phyloP scores from a whole-genome alignment of 2,113 vertebrate genomes.

The Arenaria interpres region DNA sequence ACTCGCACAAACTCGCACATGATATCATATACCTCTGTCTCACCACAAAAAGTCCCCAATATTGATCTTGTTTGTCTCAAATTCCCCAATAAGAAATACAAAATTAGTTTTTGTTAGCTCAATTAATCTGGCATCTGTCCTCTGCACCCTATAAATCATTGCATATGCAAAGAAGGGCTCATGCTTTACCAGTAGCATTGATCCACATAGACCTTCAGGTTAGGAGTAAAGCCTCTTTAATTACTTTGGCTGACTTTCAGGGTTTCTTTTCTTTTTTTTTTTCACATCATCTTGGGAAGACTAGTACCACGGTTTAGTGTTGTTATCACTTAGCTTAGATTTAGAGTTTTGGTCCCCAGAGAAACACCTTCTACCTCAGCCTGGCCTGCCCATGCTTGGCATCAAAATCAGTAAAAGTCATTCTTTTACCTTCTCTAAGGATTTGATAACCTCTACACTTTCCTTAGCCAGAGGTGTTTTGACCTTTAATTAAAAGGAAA shows the following conservation, averaged over 20 bases:
- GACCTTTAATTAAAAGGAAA: conserved; percentile 88
- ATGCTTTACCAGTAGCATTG: conserved; percentile 18
- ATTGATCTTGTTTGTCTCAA: not conserved
- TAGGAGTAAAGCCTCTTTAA: conserved; percentile 67
- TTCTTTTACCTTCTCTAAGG: conserved; percentile 56
- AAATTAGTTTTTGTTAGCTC: conserved; percentile 7
- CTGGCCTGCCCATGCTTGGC: not conserved
- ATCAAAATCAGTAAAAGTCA: conserved; percentile 57
- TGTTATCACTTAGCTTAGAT: conserved; percentile 77
- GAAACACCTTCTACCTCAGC: not conserved
- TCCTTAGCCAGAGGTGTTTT: conserved; percentile 76
- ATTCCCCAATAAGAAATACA: not conserved
- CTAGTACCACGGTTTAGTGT: conserved; percentile 31
- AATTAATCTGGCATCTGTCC: conserved; percentile 20
- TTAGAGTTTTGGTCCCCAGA: conserved; percentile 72
- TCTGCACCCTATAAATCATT: conserved; percentile 25
- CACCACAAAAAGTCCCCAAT: not conserved
- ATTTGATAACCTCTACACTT: conserved; percentile 76
- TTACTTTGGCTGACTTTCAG: conserved; percentile 65
- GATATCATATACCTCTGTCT: not conserved
- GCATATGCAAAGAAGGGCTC: conserved; percentile 30
- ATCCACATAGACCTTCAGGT: conserved; percentile 44
- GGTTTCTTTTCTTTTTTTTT: not conserved
- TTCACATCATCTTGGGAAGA: conserved; percentile 18
- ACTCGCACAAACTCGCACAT: not conserved